A percentile compares a stretch with the other conserved stretches of the same genome.
Evolutionary conservation across 2,888 invertebrate genomes (phyloP).

Genomic region (Aproaerema taeniolella): DNA sequence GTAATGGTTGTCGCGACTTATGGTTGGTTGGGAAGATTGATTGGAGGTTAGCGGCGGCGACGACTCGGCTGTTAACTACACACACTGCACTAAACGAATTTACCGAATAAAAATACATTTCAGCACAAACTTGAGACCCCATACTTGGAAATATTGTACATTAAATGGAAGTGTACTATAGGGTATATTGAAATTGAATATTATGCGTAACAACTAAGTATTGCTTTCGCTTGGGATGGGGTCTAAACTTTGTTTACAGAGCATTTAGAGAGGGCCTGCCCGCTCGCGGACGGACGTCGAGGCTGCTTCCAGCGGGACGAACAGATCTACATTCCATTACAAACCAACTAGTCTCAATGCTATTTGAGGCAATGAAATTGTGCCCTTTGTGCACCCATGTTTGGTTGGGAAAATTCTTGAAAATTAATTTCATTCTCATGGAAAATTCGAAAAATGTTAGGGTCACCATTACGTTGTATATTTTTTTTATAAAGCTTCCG

Average conservation of each 20-base stretch:
- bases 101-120: slow-evolving; percentile 21
- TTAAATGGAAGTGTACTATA: not conserved
- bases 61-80: slow-evolving; percentile 10
- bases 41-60: slow-evolving; percentile 10
- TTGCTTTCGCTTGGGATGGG: slow-evolving; percentile 9
- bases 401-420: too few relatives aligned
- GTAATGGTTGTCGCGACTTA: too few relatives aligned
- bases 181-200: not conserved
- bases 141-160: slow-evolving; percentile 5
- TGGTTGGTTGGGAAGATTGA: too few relatives aligned
- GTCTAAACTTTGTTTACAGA: slow-evolving; percentile 13
- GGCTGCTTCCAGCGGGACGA: too few relatives aligned
- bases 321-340: too few relatives aligned
- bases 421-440: too few relatives aligned
- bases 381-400: too few relatives aligned
- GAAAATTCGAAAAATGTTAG: too few relatives aligned
- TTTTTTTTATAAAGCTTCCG: too few relatives aligned
- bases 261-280: slow-evolving; percentile 15
- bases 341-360: too few relatives aligned
- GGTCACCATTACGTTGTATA: too few relatives aligned
- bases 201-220: not conserved
- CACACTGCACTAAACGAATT: slow-evolving; percentile 20
- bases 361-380: too few relatives aligned
- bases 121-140: slow-evolving; percentile 34
- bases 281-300: slow-evolving; percentile 16